Conservation (phyloP, 2,113 vertebrate species). For the Sylvietta virens region DNA sequence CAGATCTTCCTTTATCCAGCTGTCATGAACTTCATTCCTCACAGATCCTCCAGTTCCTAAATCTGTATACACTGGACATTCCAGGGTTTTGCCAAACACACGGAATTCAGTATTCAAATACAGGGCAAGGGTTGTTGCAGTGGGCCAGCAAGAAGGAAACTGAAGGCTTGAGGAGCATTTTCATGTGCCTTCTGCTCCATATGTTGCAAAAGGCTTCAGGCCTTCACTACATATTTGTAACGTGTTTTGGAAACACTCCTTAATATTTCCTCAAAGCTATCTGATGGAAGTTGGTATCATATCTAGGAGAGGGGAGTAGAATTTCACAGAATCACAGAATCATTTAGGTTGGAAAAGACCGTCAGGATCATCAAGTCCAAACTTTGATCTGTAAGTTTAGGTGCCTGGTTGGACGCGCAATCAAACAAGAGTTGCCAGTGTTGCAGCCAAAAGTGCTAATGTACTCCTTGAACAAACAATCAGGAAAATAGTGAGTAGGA, state of each 20-base stretch:
- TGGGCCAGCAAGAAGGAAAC: neutral
- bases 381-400: neutral
- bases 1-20: neutral
- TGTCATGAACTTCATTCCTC: constrained; percentile 37
- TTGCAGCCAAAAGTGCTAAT: neutral
- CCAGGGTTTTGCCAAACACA: constrained; percentile 1
- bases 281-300: neutral
- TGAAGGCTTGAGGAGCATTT: neutral
- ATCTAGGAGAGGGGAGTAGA: neutral
- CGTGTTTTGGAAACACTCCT: neutral
- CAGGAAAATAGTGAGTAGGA: neutral
- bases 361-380: neutral
- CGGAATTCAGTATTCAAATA: constrained; percentile 7
- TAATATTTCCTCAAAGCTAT: neutral
- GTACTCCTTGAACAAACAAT: neutral
- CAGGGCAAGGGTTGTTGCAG: constrained; percentile 1
- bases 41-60: constrained; percentile 31
- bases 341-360: neutral
- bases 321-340: neutral
- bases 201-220: constrained; percentile 9
- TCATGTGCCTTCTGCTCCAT: neutral
- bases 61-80: constrained; percentile 43
- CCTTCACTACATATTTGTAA: neutral
- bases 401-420: rapidly evolving
- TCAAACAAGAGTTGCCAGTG: neutral